A percentile compares a stretch with the other conserved stretches of the same genome.
These are phyloP conservation scores for Chiroxiphia lanceolata DNA, from an alignment of 2,797 vertebrate genomes.

Conservation along the genomic window DNA sequence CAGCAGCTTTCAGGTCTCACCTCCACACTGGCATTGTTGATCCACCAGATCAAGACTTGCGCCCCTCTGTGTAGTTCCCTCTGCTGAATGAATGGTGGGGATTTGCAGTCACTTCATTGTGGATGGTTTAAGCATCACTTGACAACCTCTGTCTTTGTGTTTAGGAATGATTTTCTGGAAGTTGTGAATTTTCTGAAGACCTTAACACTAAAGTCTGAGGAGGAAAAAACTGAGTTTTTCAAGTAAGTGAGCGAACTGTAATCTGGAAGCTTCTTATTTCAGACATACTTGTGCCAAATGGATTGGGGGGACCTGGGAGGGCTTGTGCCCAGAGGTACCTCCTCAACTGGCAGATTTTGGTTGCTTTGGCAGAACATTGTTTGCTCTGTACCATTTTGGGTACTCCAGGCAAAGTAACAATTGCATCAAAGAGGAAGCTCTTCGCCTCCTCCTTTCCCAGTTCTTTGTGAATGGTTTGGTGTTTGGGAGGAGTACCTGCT, in stretches of 20 bases:
- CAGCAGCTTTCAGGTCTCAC: not conserved
- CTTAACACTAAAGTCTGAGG: slow-evolving; percentile 93
- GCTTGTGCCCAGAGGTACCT: not conserved
- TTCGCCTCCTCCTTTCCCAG: not conserved
- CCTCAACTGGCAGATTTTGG: not conserved
- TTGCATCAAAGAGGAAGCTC: not conserved
- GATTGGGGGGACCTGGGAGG: not conserved
- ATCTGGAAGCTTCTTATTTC: not conserved
- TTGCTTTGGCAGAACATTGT: not conserved
- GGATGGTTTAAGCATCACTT: not conserved
- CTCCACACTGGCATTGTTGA: not conserved
- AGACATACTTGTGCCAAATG: not conserved
- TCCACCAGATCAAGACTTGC: not conserved
- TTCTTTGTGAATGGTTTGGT: not conserved
- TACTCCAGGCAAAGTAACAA: not conserved
- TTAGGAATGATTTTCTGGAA: slow-evolving; percentile 96
- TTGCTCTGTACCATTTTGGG: not conserved
- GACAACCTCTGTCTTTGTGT: not conserved
- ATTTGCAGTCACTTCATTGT: not conserved
- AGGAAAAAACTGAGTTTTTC: slow-evolving; percentile 98
- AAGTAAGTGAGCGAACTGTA: slow-evolving; percentile 83
- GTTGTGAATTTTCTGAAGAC: slow-evolving; percentile 95
- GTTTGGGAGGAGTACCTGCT: not conserved
- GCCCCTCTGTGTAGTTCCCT: not conserved
- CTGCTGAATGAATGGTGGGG: not conserved